Percentiles rank a stretch among this genome's conserved stretches.
phyloP scores from a whole-genome alignment of 2,888 invertebrate species.

The Tineola bisselliella region DNA sequence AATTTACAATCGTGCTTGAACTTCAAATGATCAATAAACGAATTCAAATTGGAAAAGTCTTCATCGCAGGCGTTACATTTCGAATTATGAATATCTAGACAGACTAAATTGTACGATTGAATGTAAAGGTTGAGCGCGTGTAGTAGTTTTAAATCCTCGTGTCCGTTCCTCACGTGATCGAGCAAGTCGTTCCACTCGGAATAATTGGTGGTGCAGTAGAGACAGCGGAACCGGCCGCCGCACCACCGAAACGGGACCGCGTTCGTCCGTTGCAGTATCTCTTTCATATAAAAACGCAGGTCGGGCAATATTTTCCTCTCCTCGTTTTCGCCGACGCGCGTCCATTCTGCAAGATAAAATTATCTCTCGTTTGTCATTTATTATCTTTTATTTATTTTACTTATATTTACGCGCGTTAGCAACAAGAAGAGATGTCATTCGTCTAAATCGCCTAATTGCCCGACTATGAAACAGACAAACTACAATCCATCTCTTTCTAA shows the following conservation, averaged over 20 bases:
- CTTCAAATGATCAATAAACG: background rate
- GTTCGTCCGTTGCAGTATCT: background rate
- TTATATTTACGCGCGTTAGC: no score
- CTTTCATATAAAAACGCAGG: background rate
- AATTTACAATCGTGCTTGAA: background rate
- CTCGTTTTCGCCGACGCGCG: background rate
- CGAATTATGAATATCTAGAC: background rate
- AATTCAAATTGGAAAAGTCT: background rate
- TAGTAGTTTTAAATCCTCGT: background rate
- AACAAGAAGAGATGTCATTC: no score
- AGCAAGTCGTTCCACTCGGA: background rate
- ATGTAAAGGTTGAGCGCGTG: background rate
- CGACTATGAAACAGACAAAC: no score
- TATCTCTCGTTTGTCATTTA: background rate
- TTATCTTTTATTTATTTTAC: background rate
- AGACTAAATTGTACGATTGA: background rate
- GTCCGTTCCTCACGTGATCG: background rate
- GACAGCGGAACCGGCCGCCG: background rate
- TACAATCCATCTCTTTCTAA: no score
- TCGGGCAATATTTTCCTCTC: background rate
- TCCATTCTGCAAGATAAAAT: background rate
- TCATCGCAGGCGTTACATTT: conserved; percentile 1
- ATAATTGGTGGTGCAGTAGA: background rate
- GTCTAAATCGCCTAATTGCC: no score
- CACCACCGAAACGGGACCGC: conserved; percentile 7